Conservation (phyloP, 1,140 invertebrate genomes). For the Lithobius niger region DNA sequence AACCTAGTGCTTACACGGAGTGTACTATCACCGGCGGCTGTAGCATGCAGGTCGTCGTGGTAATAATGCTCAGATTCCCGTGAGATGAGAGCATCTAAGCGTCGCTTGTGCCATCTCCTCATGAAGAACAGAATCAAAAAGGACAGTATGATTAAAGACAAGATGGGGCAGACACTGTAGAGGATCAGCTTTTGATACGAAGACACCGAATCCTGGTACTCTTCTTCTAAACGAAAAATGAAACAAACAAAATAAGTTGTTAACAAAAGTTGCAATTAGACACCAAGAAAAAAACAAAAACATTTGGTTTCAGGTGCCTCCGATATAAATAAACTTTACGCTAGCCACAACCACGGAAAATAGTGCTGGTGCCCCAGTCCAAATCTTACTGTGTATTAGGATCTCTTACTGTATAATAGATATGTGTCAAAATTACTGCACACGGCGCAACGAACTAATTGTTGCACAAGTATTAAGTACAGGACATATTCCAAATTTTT, state of each 20-base stretch:
- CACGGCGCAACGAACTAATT: no score
- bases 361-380: no score
- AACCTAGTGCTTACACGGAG: slow-evolving; percentile 44
- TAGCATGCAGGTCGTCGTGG: slow-evolving; percentile 51
- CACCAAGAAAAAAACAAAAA: neutral
- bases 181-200: slow-evolving; percentile 30
- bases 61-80: slow-evolving; percentile 35
- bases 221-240: neutral
- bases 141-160: slow-evolving; percentile 41
- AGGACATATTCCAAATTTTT: no score
- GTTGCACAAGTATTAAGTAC: no score
- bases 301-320: neutral
- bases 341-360: no score
- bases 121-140: slow-evolving; percentile 38
- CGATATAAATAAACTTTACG: no score
- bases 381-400: no score
- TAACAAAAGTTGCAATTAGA: no score
- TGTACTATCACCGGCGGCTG: slow-evolving; percentile 77
- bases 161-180: slow-evolving; percentile 44
- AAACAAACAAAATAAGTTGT: neutral
- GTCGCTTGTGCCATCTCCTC: slow-evolving; percentile 44
- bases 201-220: neutral
- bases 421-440: no score
- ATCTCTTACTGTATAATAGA: no score
- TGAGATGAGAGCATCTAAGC: slow-evolving; percentile 36